These are phyloP conservation scores for Cygnus atratus DNA, from an alignment of 2,113 vertebrate species.

Conservation along the genomic window DNA sequence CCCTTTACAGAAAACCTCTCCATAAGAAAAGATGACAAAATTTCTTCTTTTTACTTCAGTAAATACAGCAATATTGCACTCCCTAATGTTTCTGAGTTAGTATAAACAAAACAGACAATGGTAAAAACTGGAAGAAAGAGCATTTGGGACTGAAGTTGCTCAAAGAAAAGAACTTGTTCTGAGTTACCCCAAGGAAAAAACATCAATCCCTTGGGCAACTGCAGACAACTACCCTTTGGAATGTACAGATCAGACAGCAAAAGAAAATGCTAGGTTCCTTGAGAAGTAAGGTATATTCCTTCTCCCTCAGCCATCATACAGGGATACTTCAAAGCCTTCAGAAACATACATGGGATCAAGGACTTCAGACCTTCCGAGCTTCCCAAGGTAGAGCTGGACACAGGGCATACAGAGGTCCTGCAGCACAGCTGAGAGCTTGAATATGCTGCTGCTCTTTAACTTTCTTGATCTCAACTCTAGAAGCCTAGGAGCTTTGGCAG, in stretches of 20 bases:
- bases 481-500: neutral
- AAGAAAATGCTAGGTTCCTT: neutral
- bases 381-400: neutral
- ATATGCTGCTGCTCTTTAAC: neutral
- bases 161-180: neutral
- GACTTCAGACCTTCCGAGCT: neutral
- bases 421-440: neutral
- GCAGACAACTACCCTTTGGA: neutral
- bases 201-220: neutral
- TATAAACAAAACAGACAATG: neutral
- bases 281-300: neutral
- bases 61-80: neutral
- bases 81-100: neutral
- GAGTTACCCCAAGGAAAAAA: accelerated
- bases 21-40: neutral
- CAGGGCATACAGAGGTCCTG: neutral
- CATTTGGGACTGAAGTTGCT: neutral
- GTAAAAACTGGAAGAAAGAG: neutral
- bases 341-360: neutral
- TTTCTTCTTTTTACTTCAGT: neutral
- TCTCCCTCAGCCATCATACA: neutral
- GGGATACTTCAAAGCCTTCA: neutral
- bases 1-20: neutral
- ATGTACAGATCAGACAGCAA: neutral
- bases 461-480: neutral